Percentiles rank a stretch among this genome's conserved stretches.
Conservation (phyloP, 2,113 vertebrate genomes). For the Talpa occidentalis region DNA sequence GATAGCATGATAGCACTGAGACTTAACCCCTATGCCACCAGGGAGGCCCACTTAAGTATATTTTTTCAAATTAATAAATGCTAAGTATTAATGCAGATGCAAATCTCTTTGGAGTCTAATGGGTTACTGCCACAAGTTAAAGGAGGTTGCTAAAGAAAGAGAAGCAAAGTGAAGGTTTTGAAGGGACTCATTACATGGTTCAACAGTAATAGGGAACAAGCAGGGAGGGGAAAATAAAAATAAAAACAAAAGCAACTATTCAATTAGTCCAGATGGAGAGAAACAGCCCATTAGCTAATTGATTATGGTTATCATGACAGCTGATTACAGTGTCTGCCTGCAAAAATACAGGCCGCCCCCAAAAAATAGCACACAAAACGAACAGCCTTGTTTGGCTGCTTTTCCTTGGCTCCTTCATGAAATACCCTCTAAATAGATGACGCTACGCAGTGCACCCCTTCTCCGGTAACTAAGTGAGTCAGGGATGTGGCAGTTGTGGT, state of each 20-base stretch:
- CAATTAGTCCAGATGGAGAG: conserved; percentile 64
- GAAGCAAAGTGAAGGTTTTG: background rate
- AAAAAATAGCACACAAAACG: background rate
- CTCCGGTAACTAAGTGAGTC: background rate
- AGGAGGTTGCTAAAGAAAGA: background rate
- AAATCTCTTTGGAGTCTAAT: background rate
- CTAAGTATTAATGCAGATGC: background rate
- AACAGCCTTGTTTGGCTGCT: background rate
- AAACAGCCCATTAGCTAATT: conserved; percentile 74
- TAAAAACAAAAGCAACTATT: conserved; percentile 72
- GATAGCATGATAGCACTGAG: no score
- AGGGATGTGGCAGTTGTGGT: background rate
- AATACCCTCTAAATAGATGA: conserved; percentile 36
- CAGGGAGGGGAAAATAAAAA: conserved; percentile 47
- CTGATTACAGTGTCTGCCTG: conserved; percentile 68
- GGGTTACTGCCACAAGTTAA: conserved; percentile 9
- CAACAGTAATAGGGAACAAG: conserved; percentile 54
- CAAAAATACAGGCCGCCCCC: conserved; percentile 24
- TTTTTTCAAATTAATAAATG: conserved; percentile 31
- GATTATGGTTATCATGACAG: conserved; percentile 69
- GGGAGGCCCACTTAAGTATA: background rate
- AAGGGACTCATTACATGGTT: conserved; percentile 31
- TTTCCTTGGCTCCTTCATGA: conserved; percentile 1
- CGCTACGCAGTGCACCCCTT: background rate
- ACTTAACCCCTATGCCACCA: no score